Evolutionary conservation across 2,113 vertebrate genomes (phyloP).

Genomic region (Ornithorhynchus anatinus): DNA sequence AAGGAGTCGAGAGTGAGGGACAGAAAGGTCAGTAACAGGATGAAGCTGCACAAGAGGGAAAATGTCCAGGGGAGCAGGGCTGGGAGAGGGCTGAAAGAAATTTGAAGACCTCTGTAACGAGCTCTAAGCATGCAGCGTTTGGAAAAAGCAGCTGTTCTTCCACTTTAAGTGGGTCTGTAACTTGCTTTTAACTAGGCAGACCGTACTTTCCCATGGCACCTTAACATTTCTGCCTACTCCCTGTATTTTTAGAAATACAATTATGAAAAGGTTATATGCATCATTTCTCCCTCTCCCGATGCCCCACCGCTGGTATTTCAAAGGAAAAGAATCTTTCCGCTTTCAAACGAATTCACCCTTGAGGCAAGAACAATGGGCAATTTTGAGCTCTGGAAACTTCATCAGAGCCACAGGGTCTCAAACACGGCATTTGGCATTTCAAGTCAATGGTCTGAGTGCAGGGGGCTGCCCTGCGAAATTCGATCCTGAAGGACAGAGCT

Average conservation of each 20-base stretch:
- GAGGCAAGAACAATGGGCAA: not conserved
- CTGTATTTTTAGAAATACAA: not conserved
- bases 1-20: too few species aligned
- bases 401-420: not conserved
- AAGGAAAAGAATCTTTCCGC: not conserved
- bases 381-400: not conserved
- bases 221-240: not conserved
- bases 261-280: not conserved
- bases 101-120: not conserved
- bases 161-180: not conserved
- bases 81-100: not conserved
- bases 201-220: not conserved
- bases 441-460: not conserved
- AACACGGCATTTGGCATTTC: not conserved
- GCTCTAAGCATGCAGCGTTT: not conserved
- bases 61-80: not conserved
- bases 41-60: not conserved
- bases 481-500: not conserved
- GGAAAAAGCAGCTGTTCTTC: not conserved
- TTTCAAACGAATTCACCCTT: not conserved
- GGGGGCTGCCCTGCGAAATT: not conserved
- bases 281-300: not conserved
- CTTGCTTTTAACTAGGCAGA: not conserved
- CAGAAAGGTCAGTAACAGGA: not conserved
- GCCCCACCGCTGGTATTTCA: not conserved